Conservation (phyloP, 2,113 vertebrate species). For the Festucalex cinctus region DNA sequence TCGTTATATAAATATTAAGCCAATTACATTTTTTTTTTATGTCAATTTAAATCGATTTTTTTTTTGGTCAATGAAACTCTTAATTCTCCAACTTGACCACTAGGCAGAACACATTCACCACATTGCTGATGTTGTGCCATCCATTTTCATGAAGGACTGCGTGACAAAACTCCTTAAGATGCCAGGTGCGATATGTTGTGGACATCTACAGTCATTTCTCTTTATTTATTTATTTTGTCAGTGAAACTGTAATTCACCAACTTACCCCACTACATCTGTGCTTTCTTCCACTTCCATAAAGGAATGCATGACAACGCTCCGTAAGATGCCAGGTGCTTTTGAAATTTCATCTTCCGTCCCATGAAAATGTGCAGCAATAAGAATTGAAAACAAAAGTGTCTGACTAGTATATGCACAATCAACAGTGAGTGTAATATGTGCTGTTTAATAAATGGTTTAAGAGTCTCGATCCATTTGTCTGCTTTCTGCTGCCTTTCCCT, state of each 20-base stretch:
- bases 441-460: conserved; percentile 73
- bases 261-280: neutral
- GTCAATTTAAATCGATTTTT: no score
- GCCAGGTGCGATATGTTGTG: neutral
- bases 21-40: no score
- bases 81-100: no score
- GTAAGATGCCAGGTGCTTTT: neutral
- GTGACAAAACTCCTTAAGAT: neutral
- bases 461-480: conserved; percentile 29
- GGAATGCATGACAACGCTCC: neutral
- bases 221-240: neutral
- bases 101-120: no score
- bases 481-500: neutral
- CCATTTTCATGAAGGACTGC: no score
- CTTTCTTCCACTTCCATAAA: neutral
- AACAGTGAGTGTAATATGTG: conserved; percentile 65
- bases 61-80: no score
- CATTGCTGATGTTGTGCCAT: no score
- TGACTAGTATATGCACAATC: conserved; percentile 59
- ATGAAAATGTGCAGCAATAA: conserved; percentile 66
- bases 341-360: neutral
- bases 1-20: neutral
- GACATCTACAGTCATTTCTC: neutral
- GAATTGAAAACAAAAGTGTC: conserved; percentile 57
- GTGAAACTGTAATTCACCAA: neutral